These are phyloP conservation scores for Globia sparganii DNA, from an alignment of 2,888 invertebrate species.

Conservation along the genomic window DNA sequence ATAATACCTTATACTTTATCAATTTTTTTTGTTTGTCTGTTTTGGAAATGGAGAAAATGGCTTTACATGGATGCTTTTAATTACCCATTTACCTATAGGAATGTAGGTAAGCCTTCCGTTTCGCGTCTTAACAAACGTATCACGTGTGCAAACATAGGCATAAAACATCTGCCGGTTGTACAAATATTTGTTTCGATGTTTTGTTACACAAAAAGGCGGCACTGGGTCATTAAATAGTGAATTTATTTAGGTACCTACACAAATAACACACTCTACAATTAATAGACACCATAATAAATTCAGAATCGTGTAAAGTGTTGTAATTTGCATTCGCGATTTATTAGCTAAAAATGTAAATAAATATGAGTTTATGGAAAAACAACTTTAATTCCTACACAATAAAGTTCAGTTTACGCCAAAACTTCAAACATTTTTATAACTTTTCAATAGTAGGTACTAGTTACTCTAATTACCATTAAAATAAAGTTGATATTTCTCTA, in stretches of 20 bases:
- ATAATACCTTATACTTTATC: background rate
- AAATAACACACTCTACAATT: background rate
- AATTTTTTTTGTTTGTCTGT: background rate
- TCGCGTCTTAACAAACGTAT: constrained; percentile 11
- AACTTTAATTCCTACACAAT: too few relatives aligned
- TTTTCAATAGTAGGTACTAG: too few relatives aligned
- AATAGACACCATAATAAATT: background rate
- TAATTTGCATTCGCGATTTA: too few relatives aligned
- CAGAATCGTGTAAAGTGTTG: background rate
- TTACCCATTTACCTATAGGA: background rate
- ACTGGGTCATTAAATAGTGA: constrained; percentile 19
- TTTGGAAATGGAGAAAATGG: background rate
- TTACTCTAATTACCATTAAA: too few relatives aligned
- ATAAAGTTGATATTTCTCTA: too few relatives aligned
- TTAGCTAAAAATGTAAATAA: too few relatives aligned
- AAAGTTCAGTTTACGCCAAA: too few relatives aligned
- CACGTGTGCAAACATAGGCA: constrained; percentile 34
- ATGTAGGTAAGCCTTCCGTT: constrained; percentile 25
- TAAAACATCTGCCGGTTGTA: constrained; percentile 19
- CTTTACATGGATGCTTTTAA: background rate
- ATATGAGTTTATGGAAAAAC: too few relatives aligned
- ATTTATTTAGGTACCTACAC: constrained; percentile 31
- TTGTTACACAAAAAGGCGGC: constrained; percentile 12
- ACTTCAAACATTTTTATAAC: too few relatives aligned
- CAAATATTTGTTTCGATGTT: constrained; percentile 38